phyloP scores from a whole-genome alignment of 2,113 vertebrate species.

The human (Homo sapiens) region DNA sequence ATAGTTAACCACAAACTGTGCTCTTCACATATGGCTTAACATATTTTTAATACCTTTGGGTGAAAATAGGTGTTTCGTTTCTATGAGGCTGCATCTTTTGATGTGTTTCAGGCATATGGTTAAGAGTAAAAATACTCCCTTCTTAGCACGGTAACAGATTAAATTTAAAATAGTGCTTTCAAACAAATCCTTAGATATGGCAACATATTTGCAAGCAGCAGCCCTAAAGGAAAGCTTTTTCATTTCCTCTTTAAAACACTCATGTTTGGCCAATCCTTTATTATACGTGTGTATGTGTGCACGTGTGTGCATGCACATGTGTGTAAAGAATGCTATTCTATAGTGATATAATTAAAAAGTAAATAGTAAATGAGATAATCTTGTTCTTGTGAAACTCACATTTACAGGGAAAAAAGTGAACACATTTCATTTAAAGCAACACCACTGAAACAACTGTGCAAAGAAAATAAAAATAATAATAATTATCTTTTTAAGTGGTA shows the following conservation, averaged over 20 bases:
- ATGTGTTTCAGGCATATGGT: background rate
- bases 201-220: background rate
- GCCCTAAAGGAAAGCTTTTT: background rate
- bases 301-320: rapidly evolving
- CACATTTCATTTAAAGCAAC: background rate
- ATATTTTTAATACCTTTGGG: background rate
- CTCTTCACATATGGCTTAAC: background rate
- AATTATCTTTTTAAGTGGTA: background rate
- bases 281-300: too few relatives aligned
- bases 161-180: background rate
- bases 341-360: background rate
- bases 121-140: background rate
- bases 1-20: background rate
- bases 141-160: conserved; percentile 4
- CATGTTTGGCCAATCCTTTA: background rate
- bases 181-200: background rate
- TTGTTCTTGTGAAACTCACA: background rate
- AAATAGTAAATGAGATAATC: background rate
- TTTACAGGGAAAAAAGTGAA: background rate
- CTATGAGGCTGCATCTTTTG: background rate
- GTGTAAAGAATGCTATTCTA: background rate
- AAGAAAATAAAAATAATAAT: background rate
- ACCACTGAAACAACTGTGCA: background rate
- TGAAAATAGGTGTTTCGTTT: background rate
- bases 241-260: background rate